Conservation (phyloP, 2,797 vertebrate species). For the Xenentodon cancila region DNA sequence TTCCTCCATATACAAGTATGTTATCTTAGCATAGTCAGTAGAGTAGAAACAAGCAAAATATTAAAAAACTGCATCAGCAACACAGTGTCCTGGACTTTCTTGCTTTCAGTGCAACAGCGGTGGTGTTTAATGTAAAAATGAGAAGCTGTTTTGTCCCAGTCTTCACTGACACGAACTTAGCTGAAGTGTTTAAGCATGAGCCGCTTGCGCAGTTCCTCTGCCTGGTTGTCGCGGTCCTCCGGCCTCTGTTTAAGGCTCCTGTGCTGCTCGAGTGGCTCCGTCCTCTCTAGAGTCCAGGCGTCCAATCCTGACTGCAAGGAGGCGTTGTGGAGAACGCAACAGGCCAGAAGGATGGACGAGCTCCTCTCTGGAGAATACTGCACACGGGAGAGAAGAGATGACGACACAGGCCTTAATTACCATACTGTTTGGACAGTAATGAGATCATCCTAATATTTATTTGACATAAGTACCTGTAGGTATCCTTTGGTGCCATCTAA, state of each 20-base stretch:
- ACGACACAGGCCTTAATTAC: neutral
- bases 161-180: constrained; percentile 46
- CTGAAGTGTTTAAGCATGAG: constrained; percentile 90
- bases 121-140: too few species aligned
- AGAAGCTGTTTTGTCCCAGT: neutral
- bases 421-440: too few species aligned
- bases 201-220: constrained; percentile 85
- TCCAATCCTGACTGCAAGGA: constrained; percentile 92
- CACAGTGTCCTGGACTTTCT: constrained; percentile 39
- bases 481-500: constrained; percentile 93
- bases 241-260: constrained; percentile 84
- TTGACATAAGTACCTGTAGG: constrained; percentile 78
- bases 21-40: constrained; percentile 80
- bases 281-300: constrained; percentile 88
- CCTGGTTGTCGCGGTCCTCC: constrained; percentile 88
- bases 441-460: too few species aligned
- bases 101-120: constrained; percentile 4
- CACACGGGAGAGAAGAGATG: neutral
- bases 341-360: constrained; percentile 93
- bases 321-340: constrained; percentile 95
- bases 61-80: constrained; percentile 83
- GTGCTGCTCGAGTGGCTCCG: constrained; percentile 84
- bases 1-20: constrained; percentile 67
- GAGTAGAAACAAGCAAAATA: constrained; percentile 82
- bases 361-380: constrained; percentile 97